Evolutionary conservation across 2,888 invertebrate species (phyloP).

Genomic region (Drosophila lutescens): DNA sequence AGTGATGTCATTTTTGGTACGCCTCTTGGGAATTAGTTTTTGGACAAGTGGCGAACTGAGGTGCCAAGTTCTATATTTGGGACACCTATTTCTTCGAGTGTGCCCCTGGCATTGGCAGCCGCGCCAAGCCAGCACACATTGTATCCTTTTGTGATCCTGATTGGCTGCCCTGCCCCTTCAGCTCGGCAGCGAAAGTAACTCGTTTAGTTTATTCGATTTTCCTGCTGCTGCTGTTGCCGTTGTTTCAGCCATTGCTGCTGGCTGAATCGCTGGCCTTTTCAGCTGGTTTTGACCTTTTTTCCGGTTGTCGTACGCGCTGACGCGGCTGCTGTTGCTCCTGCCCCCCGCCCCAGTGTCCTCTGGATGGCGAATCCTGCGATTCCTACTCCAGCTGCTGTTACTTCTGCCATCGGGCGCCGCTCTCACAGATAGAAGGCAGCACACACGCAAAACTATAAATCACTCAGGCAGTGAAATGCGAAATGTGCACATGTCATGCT

Average conservation of each 20-base stretch:
- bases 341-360: neutral
- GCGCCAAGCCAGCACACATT: slow-evolving; percentile 30
- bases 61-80: neutral
- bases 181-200: slow-evolving; percentile 63
- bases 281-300: slow-evolving; percentile 43
- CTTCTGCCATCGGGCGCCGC: slow-evolving; percentile 41
- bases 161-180: slow-evolving; percentile 45
- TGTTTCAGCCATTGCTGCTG: slow-evolving; percentile 42
- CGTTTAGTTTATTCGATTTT: slow-evolving; percentile 77
- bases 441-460: slow-evolving; percentile 71
- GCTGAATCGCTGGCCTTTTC: slow-evolving; percentile 39
- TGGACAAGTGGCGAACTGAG: neutral
- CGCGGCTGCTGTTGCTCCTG: slow-evolving; percentile 27
- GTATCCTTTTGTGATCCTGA: slow-evolving; percentile 46
- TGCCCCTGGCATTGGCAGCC: slow-evolving; percentile 1
- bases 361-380: neutral
- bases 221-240: slow-evolving; percentile 32
- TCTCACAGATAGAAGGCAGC: slow-evolving; percentile 44
- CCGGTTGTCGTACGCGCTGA: slow-evolving; percentile 33
- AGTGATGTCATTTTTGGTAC: neutral
- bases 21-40: neutral
- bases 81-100: slow-evolving; percentile 1
- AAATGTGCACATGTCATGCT: slow-evolving; percentile 77
- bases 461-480: slow-evolving; percentile 75
- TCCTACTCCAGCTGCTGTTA: slow-evolving; percentile 17